Conservation (phyloP, 2,113 vertebrate genomes). For the Rhagologus leucostigma region DNA sequence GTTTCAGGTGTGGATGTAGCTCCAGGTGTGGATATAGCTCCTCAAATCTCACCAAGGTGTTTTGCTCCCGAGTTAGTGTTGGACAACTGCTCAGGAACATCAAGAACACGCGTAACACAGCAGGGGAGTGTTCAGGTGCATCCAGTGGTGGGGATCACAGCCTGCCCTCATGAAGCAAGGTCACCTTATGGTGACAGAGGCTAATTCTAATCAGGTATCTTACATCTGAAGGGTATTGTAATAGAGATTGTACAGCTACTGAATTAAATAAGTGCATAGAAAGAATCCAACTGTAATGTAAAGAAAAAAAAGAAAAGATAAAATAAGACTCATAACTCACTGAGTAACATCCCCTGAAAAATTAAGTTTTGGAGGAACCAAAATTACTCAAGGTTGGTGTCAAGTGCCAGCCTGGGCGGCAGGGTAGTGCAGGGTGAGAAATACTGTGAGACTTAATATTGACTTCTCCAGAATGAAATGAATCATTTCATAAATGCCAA, state of each 20-base stretch:
- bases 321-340: background rate
- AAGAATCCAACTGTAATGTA: background rate
- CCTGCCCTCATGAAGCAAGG: background rate
- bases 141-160: background rate
- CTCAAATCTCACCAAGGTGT: background rate
- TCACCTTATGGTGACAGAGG: background rate
- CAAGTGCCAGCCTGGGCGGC: background rate
- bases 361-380: background rate
- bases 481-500: background rate
- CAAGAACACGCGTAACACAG: background rate
- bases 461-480: background rate
- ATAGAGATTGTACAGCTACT: background rate
- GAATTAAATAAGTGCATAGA: background rate
- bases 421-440: background rate
- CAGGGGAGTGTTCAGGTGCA: accelerated
- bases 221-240: background rate
- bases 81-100: background rate
- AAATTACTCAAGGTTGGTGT: background rate
- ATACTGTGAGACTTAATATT: background rate
- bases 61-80: background rate
- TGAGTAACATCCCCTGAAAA: background rate
- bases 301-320: background rate
- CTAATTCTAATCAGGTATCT: background rate
- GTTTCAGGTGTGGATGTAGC: background rate
- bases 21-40: background rate